These are phyloP conservation scores for Sphaeramia orbicularis DNA, from an alignment of 2,797 vertebrate genomes.

Conservation along the genomic window DNA sequence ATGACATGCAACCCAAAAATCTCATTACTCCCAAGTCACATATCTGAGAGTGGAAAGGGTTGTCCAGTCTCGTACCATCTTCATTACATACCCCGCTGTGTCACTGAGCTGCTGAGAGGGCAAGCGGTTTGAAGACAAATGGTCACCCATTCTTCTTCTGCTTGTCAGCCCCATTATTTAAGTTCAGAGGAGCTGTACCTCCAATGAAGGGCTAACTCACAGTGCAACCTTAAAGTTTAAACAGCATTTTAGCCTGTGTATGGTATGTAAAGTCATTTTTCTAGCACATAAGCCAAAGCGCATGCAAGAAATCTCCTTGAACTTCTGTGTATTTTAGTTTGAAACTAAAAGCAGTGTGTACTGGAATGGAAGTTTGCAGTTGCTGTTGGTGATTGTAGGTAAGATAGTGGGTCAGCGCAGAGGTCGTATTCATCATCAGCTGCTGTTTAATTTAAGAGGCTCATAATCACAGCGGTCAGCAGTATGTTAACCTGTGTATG, in stretches of 20 bases:
- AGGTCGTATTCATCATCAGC: conserved; percentile 15
- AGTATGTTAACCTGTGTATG: conserved; percentile 14
- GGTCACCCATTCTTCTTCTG: conserved; percentile 59
- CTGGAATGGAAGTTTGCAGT: conserved; percentile 11
- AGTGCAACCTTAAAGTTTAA: conserved; percentile 16
- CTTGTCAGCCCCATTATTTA: conserved; percentile 64
- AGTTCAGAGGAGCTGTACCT: conserved; percentile 57
- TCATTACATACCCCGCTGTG: conserved; percentile 72
- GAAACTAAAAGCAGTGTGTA: too few relatives aligned
- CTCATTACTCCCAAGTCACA: conserved; percentile 72
- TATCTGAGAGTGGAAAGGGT: conserved; percentile 57
- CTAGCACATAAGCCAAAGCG: background rate
- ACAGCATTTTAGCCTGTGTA: conserved; percentile 6
- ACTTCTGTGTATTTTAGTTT: too few relatives aligned
- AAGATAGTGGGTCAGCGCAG: conserved; percentile 4
- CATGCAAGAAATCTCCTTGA: too few relatives aligned
- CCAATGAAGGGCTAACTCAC: conserved; percentile 30
- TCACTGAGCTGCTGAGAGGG: conserved; percentile 43
- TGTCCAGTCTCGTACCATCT: conserved; percentile 64
- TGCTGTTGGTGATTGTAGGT: conserved; percentile 32
- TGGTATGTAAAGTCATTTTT: background rate
- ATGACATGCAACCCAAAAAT: conserved; percentile 64
- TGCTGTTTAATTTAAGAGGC: conserved; percentile 15
- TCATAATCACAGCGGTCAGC: conserved; percentile 25
- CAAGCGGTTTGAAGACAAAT: conserved; percentile 67